Base-by-base conservation (phyloP, 2,888 invertebrate genomes). In the Druceiella hillmani region DNA sequence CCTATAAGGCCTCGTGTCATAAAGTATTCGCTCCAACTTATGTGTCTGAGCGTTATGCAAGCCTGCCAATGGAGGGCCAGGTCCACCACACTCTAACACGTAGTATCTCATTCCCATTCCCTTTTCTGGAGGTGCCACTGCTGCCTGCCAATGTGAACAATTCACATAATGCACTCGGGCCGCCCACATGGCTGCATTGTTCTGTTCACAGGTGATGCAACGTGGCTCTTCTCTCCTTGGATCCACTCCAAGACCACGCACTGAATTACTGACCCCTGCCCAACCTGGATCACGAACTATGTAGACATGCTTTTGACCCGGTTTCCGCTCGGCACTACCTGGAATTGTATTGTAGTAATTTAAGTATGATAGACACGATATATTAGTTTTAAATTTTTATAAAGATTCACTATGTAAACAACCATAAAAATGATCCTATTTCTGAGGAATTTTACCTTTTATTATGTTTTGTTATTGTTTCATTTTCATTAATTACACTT, bases 1-100 rank as follows among this genome's bases (percentile, higher is more conserved):
- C 70, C 68, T 70, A 64, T 80, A 78, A 58, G 79, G 79, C 65
- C 78, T 75, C 60, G 80, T 81, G 63, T 82, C 91, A 66, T 84
- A 88, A 50, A 88, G 71, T 53, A 86, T 76, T 62, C 83, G 78
- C 48, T 84, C 74, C 63, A 88, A 74, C 58, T 83, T 83, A 65
- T 88, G 87, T 31, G 81, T 81, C 52, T 74, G 75, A 53, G 81
- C 79, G 49, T 81, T 78, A 61, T 89, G 88, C 49, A 87, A 77
- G 14, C 79, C 87, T 29, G 87, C 87, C 52, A 88, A 75, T 43
- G 94, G 93, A 47, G 92, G 78, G 43, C 88, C 89, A 27, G 92
- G 93, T n/a, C 94, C 94, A 53, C 86, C 83, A 64, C 95, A 95
- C 57, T 87, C 82, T 51, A 93, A 75, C 50, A 90, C 89, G 61